These are phyloP conservation scores for Zapus hudsonius DNA, from an alignment of 2,113 vertebrate species.

Conservation along the genomic window DNA sequence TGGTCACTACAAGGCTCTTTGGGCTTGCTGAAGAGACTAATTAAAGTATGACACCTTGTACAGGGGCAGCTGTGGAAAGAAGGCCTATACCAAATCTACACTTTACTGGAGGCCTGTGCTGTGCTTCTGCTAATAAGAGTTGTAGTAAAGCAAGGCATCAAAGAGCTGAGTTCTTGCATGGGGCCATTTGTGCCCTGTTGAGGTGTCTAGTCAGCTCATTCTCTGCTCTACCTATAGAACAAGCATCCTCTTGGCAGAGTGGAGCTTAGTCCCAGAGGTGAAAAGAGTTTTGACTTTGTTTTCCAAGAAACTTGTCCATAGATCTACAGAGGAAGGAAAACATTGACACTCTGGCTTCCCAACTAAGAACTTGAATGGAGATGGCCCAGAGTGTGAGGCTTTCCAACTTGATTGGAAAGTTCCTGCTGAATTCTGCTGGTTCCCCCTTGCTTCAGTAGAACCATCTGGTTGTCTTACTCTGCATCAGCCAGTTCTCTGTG, in stretches of 20 bases:
- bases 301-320: slow-evolving; percentile 33
- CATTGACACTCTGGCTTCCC: slow-evolving; percentile 20
- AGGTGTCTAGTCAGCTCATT: background rate
- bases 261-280: background rate
- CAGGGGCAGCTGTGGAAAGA: background rate
- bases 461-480: background rate
- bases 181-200: background rate
- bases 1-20: background rate
- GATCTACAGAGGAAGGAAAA: background rate
- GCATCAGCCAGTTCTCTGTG: background rate
- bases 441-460: background rate
- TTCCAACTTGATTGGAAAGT: background rate
- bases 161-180: background rate
- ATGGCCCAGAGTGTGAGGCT: background rate
- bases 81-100: background rate
- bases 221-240: slow-evolving; percentile 9
- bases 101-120: background rate
- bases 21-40: background rate
- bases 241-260: background rate
- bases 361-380: slow-evolving; percentile 19
- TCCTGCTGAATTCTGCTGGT: background rate
- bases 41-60: background rate
- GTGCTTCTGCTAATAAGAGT: background rate
- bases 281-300: slow-evolving; percentile 38
- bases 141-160: background rate